These are phyloP conservation scores for Dinothrombium tinctorium DNA, from an alignment of 1,140 invertebrate genomes.

Conservation along the genomic window DNA sequence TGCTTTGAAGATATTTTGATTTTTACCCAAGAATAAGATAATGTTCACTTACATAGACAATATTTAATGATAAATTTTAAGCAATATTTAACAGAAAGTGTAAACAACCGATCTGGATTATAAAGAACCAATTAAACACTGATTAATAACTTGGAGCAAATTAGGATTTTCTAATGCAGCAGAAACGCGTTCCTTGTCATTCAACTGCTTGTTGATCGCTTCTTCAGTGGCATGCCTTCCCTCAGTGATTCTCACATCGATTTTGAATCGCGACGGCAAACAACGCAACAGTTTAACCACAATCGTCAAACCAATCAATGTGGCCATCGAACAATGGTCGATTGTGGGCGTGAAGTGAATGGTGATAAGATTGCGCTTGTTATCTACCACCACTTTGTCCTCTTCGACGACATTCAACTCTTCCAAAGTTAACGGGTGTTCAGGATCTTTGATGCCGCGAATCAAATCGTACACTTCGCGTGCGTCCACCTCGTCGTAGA, in stretches of 20 bases:
- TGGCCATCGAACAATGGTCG: slow-evolving; percentile 97
- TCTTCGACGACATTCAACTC: slow-evolving; percentile 82
- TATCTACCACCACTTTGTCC: slow-evolving; percentile 36
- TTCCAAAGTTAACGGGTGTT: slow-evolving; percentile 89
- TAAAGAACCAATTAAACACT: slow-evolving; percentile 33
- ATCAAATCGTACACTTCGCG: slow-evolving; percentile 32
- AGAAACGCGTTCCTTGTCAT: slow-evolving; percentile 90
- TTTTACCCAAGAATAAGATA: too few relatives aligned
- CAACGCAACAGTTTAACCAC: slow-evolving; percentile 65
- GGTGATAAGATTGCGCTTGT: slow-evolving; percentile 33
- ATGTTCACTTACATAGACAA: too few relatives aligned
- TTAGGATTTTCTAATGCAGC: slow-evolving; percentile 84
- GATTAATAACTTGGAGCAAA: slow-evolving; percentile 76
- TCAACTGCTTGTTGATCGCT: slow-evolving; percentile 89
- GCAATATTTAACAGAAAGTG: too few relatives aligned
- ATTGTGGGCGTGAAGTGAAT: slow-evolving; percentile 91
- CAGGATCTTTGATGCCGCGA: slow-evolving; percentile 85
- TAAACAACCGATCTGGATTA: too few relatives aligned
- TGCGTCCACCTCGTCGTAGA: slow-evolving; percentile 58
- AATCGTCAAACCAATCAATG: slow-evolving; percentile 68
- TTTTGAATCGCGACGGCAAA: slow-evolving; percentile 40
- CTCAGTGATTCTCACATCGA: slow-evolving; percentile 59
- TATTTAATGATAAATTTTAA: too few relatives aligned
- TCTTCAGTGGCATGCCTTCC: slow-evolving; percentile 73
- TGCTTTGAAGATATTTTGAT: too few relatives aligned